Evolutionary conservation across 23 tunicate genomes (phyloP), one percentile per base, ranked within the genome.

Genomic region (Pegea sp.): DNA sequence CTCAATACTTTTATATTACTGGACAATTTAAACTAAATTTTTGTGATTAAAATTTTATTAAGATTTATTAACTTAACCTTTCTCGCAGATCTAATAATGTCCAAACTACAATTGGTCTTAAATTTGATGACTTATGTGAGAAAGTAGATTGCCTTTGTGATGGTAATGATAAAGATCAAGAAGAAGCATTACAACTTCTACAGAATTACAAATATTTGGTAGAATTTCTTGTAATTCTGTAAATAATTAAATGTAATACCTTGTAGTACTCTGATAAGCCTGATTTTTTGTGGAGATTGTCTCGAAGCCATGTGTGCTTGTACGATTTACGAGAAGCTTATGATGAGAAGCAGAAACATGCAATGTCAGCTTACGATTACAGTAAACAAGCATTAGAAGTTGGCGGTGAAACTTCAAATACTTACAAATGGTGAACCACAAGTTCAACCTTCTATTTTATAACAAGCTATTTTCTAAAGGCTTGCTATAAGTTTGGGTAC

Each of bases 221-320:
- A n/a, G n/a, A n/a, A n/a, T n/a, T n/a, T n/a, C n/a, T 38, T 38
- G 46, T 38, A 38, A 16, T 16, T 38, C 13, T 38, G 11, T 8
- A 38, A 8, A 38, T 38, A 38, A 38, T 38, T 16, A n/a, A n/a
- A n/a, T n/a, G n/a, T n/a, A n/a, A n/a, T n/a, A n/a, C n/a, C n/a
- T n/a, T n/a, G n/a, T n/a, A 79, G 93, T 62, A 59, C 46, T 38
- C 57, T 29, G 62, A 65, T 20, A 64, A 69, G 3, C 62, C 71
- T 71, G 63, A 72, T 43, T 54, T 84, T 13, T 42, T 84, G 20
- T 84, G 95, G 95, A 54, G 95, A 28, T 48, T 84, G 32, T 33
- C 74, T 38, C 63, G 95, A 2, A 69, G 84, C 8, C 95, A 84
- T 43, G 66, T 84, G 6, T 48, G 54, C 7, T 33, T 64, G 20